Conservation (phyloP, 1,140 invertebrate species). For the Pachypsylla venusta region DNA sequence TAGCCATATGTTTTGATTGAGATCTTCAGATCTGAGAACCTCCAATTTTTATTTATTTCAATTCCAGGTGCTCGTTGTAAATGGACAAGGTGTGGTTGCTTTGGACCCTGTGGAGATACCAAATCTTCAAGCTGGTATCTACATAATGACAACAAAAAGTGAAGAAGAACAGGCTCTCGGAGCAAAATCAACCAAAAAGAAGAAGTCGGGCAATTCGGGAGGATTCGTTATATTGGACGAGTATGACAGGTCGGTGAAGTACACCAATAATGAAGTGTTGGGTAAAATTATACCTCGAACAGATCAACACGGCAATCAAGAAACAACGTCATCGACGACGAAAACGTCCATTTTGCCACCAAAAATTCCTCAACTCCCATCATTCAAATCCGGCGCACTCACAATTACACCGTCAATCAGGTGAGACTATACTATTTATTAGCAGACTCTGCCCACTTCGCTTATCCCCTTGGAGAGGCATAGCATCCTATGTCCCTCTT, state of each 20-base stretch:
- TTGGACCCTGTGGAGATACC: slow-evolving; percentile 57
- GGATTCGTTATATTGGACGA: neutral
- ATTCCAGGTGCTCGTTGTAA: slow-evolving; percentile 37
- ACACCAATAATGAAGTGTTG: neutral
- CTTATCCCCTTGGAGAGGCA: no score
- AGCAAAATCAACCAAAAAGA: neutral
- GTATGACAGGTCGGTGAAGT: neutral
- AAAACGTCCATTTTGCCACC: neutral
- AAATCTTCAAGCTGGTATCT: slow-evolving; percentile 36
- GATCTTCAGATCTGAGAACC: no score
- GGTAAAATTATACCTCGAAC: neutral
- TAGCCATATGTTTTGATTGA: no score
- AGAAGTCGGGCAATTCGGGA: neutral
- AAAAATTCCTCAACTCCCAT: neutral
- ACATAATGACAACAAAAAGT: slow-evolving; percentile 54
- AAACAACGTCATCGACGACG: no score
- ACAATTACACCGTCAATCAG: neutral
- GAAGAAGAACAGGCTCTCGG: slow-evolving; percentile 22
- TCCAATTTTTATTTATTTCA: no score
- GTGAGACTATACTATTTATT: no score
- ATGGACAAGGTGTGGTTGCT: slow-evolving; percentile 54
- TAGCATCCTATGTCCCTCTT: no score
- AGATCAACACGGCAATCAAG: no score
- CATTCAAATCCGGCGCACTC: slow-evolving; percentile 1
- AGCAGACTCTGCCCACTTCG: no score